Conservation (phyloP, 2,888 invertebrate genomes). For the Auanema sp. region DNA sequence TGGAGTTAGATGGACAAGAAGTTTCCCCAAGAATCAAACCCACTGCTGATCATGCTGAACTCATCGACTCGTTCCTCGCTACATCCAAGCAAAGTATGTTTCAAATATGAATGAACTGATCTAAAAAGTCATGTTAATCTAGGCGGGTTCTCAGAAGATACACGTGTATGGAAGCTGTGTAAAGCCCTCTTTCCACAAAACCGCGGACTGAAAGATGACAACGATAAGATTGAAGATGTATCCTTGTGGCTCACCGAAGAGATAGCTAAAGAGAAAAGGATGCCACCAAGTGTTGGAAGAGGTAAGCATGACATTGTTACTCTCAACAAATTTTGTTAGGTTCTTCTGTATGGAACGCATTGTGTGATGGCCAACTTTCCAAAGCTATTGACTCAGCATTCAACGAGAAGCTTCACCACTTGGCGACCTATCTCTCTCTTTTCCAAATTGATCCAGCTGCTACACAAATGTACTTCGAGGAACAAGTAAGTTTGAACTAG, state of each 20-base stretch:
- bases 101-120: neutral
- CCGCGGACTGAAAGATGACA: conserved; percentile 10
- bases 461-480: conserved; percentile 24
- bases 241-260: conserved; percentile 37
- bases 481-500: conserved; percentile 11
- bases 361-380: conserved; percentile 34
- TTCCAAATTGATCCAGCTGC: conserved; percentile 31
- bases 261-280: conserved; percentile 7
- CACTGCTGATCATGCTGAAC: conserved; percentile 21
- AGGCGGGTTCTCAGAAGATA: conserved; percentile 26
- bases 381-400: conserved; percentile 27
- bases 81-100: conserved; percentile 26
- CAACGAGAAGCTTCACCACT: conserved; percentile 19
- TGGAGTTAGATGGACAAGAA: conserved; percentile 21
- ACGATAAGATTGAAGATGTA: conserved; percentile 22
- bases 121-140: neutral
- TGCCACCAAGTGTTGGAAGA: conserved; percentile 8
- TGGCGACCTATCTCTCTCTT: conserved; percentile 32
- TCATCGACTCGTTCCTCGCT: conserved; percentile 28
- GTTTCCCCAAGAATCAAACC: conserved; percentile 27
- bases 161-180: conserved; percentile 38
- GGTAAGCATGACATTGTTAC: conserved; percentile 8
- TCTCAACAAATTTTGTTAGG: neutral
- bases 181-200: conserved; percentile 34
- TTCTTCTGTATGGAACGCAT: conserved; percentile 27